These are phyloP conservation scores for Lathamus discolor DNA, from an alignment of 2,113 vertebrate genomes.

Conservation along the genomic window DNA sequence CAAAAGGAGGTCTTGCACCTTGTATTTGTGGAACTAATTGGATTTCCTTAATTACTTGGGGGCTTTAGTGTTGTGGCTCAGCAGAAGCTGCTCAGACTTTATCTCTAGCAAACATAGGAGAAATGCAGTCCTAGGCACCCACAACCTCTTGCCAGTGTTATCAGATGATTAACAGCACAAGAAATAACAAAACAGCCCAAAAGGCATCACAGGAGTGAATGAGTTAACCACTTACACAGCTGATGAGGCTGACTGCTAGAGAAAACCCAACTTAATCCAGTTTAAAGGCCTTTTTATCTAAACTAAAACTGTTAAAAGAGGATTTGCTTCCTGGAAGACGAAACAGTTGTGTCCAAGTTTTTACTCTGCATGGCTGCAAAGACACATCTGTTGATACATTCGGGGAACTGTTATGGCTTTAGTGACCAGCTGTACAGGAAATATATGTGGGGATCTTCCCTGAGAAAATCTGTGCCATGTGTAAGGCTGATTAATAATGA, in stretches of 20 bases:
- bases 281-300: neutral
- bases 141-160: neutral
- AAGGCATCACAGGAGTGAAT: neutral
- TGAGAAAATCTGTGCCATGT: neutral
- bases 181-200: conserved; percentile 16
- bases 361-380: neutral
- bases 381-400: conserved; percentile 20
- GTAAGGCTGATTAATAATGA: neutral
- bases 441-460: neutral
- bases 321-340: conserved; percentile 13
- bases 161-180: conserved; percentile 28
- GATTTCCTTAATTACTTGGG: conserved; percentile 9
- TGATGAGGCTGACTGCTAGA: neutral
- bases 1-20: conserved; percentile 51
- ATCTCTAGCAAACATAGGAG: neutral
- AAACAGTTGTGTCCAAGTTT: neutral
- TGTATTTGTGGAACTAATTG: conserved; percentile 33
- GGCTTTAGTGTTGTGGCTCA: neutral
- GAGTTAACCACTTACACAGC: conserved; percentile 18
- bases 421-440: conserved; percentile 38
- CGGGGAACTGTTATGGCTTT: neutral
- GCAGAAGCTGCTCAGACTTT: neutral
- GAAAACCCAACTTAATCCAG: neutral
- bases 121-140: neutral
- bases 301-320: neutral